Percentiles rank a stretch among this genome's conserved stretches.
phyloP scores from a whole-genome alignment of 2,888 invertebrate species.

The Philhelius pedissequus region DNA sequence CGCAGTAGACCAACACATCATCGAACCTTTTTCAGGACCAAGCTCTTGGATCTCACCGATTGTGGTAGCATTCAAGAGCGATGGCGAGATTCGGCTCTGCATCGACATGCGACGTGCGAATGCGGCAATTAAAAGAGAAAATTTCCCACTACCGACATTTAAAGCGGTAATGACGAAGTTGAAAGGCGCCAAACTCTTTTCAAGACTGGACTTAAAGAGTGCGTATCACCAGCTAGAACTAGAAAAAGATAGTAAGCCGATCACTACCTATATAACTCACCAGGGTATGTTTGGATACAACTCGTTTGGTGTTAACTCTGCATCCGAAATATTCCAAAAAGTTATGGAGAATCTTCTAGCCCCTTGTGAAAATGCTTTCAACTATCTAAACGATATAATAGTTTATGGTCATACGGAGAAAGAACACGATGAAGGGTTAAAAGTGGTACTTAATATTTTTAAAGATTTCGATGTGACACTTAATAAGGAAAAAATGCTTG shows the following conservation, averaged over 20 bases:
- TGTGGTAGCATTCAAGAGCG: conserved; percentile 70
- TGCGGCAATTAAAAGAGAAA: conserved; percentile 69
- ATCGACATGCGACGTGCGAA: conserved; percentile 74
- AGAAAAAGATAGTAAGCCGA: conserved; percentile 17
- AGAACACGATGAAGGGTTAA: no score
- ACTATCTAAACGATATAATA: no score
- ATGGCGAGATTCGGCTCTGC: conserved; percentile 72
- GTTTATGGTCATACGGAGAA: no score
- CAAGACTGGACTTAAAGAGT: conserved; percentile 72
- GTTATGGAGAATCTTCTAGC: no score
- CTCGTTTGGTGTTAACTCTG: no score
- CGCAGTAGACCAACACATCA: conserved; percentile 70
- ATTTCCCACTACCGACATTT: conserved; percentile 66
- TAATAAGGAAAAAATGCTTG: no score
- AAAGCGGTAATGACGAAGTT: conserved; percentile 66
- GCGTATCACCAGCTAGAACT: conserved; percentile 71
- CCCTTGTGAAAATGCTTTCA: no score
- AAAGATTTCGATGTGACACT: no score
- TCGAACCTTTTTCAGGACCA: conserved; percentile 71
- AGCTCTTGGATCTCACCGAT: conserved; percentile 73
- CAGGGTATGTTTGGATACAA: no score
- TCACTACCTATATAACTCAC: no score
- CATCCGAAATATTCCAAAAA: no score
- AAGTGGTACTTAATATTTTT: no score
- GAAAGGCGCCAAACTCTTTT: conserved; percentile 61